Conservation (phyloP, 2,113 vertebrate species). For the Hystrix brachyura region DNA sequence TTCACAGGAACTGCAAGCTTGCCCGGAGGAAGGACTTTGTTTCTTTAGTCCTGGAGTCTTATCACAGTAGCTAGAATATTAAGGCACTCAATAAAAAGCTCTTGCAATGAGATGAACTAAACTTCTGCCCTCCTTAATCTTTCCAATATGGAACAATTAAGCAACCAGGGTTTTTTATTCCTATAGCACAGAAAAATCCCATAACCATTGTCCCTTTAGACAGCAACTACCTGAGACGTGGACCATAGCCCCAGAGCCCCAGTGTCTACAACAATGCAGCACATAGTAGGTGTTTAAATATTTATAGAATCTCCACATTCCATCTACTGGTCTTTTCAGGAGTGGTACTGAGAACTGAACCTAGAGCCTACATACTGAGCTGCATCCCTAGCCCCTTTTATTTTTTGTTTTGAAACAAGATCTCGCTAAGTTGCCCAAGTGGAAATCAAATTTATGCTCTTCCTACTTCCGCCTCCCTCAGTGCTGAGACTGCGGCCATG, state of each 20-base stretch:
- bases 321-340: background rate
- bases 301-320: background rate
- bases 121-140: background rate
- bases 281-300: background rate
- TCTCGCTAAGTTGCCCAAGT: background rate
- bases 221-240: background rate
- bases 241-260: background rate
- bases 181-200: background rate
- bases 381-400: background rate
- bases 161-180: background rate
- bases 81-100: background rate
- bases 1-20: background rate
- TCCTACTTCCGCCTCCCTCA: too few relatives aligned
- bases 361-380: background rate
- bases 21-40: background rate
- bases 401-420: background rate
- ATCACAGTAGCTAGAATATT: background rate
- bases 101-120: background rate
- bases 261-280: background rate
- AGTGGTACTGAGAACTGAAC: background rate
- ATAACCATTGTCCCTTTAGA: background rate
- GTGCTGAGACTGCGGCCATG: background rate
- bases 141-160: background rate
- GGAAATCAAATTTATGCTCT: too few relatives aligned
- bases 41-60: background rate